These are phyloP conservation scores for Sarcophaga caerulescens DNA, from an alignment of 2,888 invertebrate species.

Conservation along the genomic window DNA sequence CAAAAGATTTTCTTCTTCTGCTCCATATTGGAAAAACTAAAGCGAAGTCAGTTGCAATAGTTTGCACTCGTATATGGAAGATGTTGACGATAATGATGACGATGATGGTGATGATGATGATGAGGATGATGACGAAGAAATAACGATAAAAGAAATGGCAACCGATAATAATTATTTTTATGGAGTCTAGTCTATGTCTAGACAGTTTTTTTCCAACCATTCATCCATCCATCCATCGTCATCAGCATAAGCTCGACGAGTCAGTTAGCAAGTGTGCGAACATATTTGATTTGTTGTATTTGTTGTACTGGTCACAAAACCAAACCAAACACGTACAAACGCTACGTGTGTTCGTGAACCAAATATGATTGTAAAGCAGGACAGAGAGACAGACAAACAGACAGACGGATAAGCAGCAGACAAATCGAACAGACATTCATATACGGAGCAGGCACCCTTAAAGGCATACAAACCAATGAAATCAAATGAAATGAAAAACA, in stretches of 20 bases:
- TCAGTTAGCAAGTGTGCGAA: slow-evolving; percentile 7
- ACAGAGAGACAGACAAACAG: slow-evolving; percentile 3
- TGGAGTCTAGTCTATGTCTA: slow-evolving; percentile 81
- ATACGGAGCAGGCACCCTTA: slow-evolving; percentile 48
- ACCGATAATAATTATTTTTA: slow-evolving; percentile 81
- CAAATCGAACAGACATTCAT: not conserved
- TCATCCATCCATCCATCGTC: not conserved
- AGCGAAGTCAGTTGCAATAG: not conserved
- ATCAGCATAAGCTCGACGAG: not conserved
- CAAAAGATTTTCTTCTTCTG: slow-evolving; percentile 23
- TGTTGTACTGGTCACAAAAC: slow-evolving; percentile 48
- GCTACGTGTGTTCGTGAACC: slow-evolving; percentile 32
- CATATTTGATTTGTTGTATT: slow-evolving; percentile 42
- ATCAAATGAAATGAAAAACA: not conserved
- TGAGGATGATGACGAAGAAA: slow-evolving; percentile 48
- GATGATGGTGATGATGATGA: slow-evolving; percentile 44
- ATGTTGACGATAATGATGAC: slow-evolving; percentile 37
- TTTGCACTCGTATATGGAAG: slow-evolving; percentile 40
- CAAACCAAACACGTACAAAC: slow-evolving; percentile 40
- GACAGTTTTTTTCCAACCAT: slow-evolving; percentile 77
- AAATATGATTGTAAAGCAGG: slow-evolving; percentile 26
- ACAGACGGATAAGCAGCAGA: slow-evolving; percentile 30
- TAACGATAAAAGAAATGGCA: slow-evolving; percentile 79
- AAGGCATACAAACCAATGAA: slow-evolving; percentile 28
- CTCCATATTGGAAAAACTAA: not conserved